These are phyloP conservation scores for Hemiprocne comata DNA, from an alignment of 2,113 vertebrate species.

Conservation along the genomic window DNA sequence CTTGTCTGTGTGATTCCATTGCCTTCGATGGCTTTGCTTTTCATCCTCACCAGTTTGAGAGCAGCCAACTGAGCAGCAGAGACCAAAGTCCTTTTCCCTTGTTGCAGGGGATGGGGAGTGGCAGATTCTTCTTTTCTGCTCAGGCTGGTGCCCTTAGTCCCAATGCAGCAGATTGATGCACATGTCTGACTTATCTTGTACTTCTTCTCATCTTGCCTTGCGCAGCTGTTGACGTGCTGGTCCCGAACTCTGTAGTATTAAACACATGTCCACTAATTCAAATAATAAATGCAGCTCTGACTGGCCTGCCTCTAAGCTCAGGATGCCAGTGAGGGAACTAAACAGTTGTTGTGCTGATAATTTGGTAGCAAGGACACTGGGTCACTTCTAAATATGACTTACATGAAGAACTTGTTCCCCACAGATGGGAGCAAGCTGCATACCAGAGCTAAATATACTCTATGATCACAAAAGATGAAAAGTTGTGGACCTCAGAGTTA, in stretches of 20 bases:
- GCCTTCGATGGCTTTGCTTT: not conserved
- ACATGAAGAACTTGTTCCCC: constrained; percentile 43
- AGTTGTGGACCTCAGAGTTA: not conserved
- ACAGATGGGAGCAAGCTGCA: constrained; percentile 40
- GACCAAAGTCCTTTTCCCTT: not conserved
- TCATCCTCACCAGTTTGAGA: not conserved
- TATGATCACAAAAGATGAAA: constrained; percentile 60
- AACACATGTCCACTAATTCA: not conserved
- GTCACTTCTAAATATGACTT: constrained; percentile 65
- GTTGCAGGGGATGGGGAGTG: not conserved
- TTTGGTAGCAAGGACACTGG: constrained; percentile 63
- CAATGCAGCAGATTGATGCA: not conserved
- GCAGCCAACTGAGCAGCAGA: not conserved
- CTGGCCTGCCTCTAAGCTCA: not conserved
- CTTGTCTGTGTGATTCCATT: fast-evolving
- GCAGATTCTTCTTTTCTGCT: not conserved
- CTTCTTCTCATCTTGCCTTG: constrained; percentile 30
- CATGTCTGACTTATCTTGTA: not conserved
- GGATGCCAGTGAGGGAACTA: constrained; percentile 8
- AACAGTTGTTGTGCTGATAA: constrained; percentile 63
- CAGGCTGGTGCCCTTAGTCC: not conserved
- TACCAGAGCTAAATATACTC: constrained; percentile 62
- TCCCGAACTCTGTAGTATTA: not conserved
- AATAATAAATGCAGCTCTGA: constrained; percentile 40
- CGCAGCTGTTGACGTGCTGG: constrained; percentile 1